These are phyloP conservation scores for Smithornis capensis DNA, from an alignment of 2,113 vertebrate genomes.

Conservation along the genomic window DNA sequence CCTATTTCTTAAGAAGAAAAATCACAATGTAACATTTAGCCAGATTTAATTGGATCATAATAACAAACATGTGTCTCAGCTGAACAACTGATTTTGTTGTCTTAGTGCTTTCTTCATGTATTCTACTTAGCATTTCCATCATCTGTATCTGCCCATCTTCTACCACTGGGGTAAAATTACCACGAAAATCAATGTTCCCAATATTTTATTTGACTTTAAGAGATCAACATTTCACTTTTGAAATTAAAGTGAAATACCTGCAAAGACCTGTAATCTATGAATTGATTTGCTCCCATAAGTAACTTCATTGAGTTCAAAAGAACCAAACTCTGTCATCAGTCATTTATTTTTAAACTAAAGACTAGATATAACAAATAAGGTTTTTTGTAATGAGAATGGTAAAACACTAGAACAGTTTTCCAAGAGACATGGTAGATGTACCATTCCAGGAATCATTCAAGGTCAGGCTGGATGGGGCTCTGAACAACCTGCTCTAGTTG, in stretches of 20 bases:
- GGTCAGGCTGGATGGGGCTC: background rate
- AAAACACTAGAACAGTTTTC: background rate
- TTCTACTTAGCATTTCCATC: background rate
- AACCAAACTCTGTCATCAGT: background rate
- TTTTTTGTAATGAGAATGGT: background rate
- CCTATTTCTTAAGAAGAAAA: background rate
- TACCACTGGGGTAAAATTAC: background rate
- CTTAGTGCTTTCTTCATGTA: background rate
- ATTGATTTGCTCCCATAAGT: background rate
- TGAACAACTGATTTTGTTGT: background rate
- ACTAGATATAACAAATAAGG: background rate
- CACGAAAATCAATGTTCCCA: background rate
- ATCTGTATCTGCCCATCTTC: background rate
- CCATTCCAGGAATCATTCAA: background rate
- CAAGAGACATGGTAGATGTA: background rate
- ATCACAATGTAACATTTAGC: background rate
- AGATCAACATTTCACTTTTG: background rate
- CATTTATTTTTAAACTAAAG: background rate
- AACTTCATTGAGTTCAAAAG: background rate
- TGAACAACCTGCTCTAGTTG: background rate
- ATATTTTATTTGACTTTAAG: background rate
- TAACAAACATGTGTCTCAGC: background rate
- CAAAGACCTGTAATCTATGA: background rate
- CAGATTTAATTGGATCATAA: background rate
- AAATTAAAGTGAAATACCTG: background rate